A percentile compares a stretch with the other conserved stretches of the same genome.
phyloP scores from a whole-genome alignment of 2,888 invertebrate species.

The Phania funesta region DNA sequence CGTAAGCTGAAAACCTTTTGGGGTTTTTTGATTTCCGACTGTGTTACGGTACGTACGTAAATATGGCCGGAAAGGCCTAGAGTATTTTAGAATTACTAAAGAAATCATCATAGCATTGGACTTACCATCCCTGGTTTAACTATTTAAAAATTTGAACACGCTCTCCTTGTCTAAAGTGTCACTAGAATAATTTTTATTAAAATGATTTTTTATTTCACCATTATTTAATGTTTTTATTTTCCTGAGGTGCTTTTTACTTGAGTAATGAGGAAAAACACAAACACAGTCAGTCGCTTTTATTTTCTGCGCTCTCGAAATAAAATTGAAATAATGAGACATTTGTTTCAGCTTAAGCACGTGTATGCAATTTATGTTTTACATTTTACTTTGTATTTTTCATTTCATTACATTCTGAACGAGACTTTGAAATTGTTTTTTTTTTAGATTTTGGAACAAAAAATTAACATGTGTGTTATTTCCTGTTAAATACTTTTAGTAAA shows the following conservation, averaged over 20 bases:
- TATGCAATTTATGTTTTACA: slow-evolving; percentile 53
- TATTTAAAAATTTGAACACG: no score
- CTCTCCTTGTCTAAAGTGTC: slow-evolving; percentile 31
- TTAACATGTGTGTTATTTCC: slow-evolving; percentile 56
- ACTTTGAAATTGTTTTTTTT: slow-evolving; percentile 30
- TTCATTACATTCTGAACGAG: slow-evolving; percentile 38
- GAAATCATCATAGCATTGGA: no score
- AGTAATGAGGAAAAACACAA: not conserved
- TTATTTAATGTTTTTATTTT: not conserved
- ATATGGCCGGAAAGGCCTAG: no score
- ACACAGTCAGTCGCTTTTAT: not conserved
- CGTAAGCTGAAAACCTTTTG: no score
- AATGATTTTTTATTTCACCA: slow-evolving; percentile 13
- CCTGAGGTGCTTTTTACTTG: slow-evolving; percentile 29
- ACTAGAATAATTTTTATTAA: slow-evolving; percentile 33
- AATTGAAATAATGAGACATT: slow-evolving; percentile 61
- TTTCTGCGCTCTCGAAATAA: not conserved
- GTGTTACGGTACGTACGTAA: no score
- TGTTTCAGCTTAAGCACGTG: slow-evolving; percentile 62
- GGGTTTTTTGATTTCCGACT: no score
- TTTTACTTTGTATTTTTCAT: not conserved
- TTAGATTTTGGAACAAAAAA: slow-evolving; percentile 2
- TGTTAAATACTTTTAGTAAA: not conserved
- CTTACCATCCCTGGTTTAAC: no score
- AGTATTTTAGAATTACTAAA: no score